Evolutionary conservation across 2,797 vertebrate species (phyloP).

Genomic region (Tokudaia muenninki): DNA sequence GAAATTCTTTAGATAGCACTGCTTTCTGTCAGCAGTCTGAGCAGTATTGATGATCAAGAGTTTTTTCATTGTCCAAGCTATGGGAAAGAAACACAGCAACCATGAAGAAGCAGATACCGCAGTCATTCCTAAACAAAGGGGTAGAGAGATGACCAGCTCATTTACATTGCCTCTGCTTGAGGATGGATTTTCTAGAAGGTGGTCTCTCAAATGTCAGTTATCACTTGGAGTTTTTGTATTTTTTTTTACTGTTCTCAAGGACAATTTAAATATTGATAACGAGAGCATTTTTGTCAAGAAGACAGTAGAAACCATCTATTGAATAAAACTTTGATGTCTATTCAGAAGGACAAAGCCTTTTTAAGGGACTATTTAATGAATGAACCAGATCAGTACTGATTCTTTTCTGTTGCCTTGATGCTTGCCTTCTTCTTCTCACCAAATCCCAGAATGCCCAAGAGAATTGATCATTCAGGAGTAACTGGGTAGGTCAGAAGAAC

Average conservation of each 20-base stretch:
- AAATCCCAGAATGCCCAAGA: not conserved
- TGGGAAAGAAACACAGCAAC: not conserved
- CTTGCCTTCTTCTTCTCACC: not conserved
- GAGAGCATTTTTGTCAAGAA: constrained; percentile 33
- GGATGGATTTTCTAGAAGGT: not conserved
- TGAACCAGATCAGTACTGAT: not conserved
- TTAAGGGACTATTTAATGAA: not conserved
- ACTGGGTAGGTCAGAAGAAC: not conserved
- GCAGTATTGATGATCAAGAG: not conserved
- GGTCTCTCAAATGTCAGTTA: not conserved
- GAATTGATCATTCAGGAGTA: not conserved
- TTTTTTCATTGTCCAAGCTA: not conserved
- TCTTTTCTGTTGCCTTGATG: not conserved
- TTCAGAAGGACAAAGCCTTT: not conserved
- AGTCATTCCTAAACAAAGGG: not conserved
- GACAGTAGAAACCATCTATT: not conserved
- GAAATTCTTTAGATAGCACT: not conserved
- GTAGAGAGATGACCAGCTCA: not conserved
- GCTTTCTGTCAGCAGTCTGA: not conserved
- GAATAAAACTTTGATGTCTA: not conserved
- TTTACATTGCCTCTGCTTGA: not conserved
- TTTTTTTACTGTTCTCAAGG: not conserved
- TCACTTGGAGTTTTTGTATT: not conserved
- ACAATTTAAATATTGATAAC: not conserved
- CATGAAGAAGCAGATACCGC: not conserved